These are phyloP conservation scores for Caenorhabditis remanei DNA, from an alignment of 1,140 invertebrate species.

Conservation along the genomic window DNA sequence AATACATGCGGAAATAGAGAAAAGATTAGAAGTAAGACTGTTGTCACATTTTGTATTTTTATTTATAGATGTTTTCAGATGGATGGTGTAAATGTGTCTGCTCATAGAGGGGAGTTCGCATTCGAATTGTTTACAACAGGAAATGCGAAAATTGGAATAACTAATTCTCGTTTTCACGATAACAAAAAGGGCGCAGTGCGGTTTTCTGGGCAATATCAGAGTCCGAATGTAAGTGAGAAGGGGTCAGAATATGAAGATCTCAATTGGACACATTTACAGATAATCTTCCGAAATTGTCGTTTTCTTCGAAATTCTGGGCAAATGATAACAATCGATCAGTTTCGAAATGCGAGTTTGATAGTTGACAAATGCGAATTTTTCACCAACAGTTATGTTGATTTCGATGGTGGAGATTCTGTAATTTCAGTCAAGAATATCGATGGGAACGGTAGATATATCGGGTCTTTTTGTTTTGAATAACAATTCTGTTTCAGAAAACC, in stretches of 20 bases:
- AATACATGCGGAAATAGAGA: slow-evolving; percentile 21
- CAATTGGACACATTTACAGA: not conserved
- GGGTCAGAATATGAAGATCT: not conserved
- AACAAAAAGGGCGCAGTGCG: slow-evolving; percentile 53
- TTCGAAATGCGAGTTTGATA: not conserved
- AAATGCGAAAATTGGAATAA: slow-evolving; percentile 34
- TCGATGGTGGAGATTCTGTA: slow-evolving; percentile 6
- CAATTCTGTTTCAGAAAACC: slow-evolving; percentile 1
- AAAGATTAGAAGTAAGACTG: slow-evolving; percentile 40
- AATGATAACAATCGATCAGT: not conserved
- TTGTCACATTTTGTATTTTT: not conserved
- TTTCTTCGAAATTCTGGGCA: slow-evolving; percentile 44
- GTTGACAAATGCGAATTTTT: slow-evolving; percentile 37
- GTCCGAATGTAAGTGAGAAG: slow-evolving; percentile 5
- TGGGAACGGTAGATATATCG: not conserved
- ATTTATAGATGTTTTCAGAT: slow-evolving; percentile 29
- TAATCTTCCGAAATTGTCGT: slow-evolving; percentile 28
- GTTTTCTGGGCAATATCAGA: slow-evolving; percentile 1
- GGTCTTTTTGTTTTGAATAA: not conserved
- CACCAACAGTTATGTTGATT: slow-evolving; percentile 6
- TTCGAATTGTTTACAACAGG: not conserved
- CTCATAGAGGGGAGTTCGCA: slow-evolving; percentile 28
- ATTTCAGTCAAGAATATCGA: not conserved
- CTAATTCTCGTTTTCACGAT: slow-evolving; percentile 44
- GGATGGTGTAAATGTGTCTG: slow-evolving; percentile 45